Percentiles rank a stretch among this genome's conserved stretches.
Evolutionary conservation across 2,888 invertebrate genomes (phyloP).

Genomic region (Brachynemurus nebulosus): DNA sequence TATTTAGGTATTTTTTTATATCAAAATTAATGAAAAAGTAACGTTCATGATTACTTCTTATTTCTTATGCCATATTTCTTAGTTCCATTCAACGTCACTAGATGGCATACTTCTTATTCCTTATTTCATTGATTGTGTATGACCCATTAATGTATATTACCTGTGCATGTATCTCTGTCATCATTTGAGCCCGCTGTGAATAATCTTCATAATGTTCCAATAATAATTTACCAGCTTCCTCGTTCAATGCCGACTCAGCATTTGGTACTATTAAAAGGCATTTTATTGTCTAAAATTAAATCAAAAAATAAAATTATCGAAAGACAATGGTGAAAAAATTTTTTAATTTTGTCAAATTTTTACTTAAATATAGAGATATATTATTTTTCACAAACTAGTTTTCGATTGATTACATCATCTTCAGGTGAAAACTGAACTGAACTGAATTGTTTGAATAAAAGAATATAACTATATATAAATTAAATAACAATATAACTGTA

Average conservation of each 20-base stretch:
- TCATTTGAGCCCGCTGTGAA: constrained; percentile 74
- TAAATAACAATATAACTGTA: not conserved
- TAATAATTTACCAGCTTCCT: constrained; percentile 88
- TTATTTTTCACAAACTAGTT: too few relatives aligned
- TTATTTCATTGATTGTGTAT: too few relatives aligned
- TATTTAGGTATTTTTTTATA: too few relatives aligned
- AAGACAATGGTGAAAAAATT: constrained; percentile 2
- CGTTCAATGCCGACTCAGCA: constrained; percentile 92
- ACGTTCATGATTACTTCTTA: too few relatives aligned
- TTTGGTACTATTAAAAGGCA: constrained; percentile 95
- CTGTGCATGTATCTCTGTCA: constrained; percentile 82
- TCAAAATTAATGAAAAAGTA: too few relatives aligned
- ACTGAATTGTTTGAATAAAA: not conserved
- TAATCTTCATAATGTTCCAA: constrained; percentile 89
- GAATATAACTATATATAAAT: not conserved
- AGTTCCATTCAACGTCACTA: too few relatives aligned
- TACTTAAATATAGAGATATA: too few relatives aligned
- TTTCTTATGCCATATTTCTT: too few relatives aligned
- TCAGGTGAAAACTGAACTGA: too few relatives aligned
- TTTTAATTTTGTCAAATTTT: too few relatives aligned
- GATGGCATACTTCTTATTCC: too few relatives aligned
- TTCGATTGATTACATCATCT: too few relatives aligned
- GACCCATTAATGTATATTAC: constrained; percentile 28
- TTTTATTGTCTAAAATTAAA: constrained; percentile 60
- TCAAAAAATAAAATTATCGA: constrained; percentile 9